Conservation (phyloP, 2,797 vertebrate genomes). For the Anabas testudineus region DNA sequence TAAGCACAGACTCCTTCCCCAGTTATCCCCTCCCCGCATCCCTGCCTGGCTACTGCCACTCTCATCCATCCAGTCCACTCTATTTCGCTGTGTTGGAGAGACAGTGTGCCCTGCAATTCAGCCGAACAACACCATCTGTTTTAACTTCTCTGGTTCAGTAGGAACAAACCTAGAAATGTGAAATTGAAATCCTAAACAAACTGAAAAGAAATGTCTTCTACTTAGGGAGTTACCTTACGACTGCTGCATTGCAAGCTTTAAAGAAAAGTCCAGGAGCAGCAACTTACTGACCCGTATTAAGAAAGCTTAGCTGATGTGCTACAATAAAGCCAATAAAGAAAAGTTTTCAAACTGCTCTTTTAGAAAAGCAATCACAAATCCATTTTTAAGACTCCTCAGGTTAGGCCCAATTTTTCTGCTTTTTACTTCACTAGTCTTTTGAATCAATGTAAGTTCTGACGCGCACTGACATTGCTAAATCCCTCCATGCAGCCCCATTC, state of each 20-base stretch:
- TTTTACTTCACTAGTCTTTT: constrained; percentile 49
- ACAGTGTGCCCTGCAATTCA: constrained; percentile 48
- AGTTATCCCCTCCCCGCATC: constrained; percentile 45
- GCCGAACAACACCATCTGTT: constrained; percentile 79
- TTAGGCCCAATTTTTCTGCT: constrained; percentile 23
- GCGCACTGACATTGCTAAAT: constrained; percentile 71
- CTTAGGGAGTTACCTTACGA: constrained; percentile 26
- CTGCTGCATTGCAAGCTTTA: constrained; percentile 21
- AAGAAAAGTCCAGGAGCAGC: constrained; percentile 1
- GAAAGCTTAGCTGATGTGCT: background rate
- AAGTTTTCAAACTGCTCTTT: constrained; percentile 20
- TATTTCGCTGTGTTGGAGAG: constrained; percentile 31
- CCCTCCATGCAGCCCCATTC: constrained; percentile 63
- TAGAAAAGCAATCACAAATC: constrained; percentile 21
- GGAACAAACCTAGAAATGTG: constrained; percentile 64
- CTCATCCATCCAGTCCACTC: constrained; percentile 55
- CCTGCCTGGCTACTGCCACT: constrained; percentile 51
- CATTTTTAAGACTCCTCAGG: constrained; percentile 27
- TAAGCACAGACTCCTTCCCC: constrained; percentile 45
- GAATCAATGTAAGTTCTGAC: constrained; percentile 73
- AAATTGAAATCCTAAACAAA: constrained; percentile 65
- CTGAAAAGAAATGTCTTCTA: constrained; percentile 31
- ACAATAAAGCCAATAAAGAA: constrained; percentile 2
- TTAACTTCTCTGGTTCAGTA: constrained; percentile 55
- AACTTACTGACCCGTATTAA: constrained; percentile 5